These are phyloP conservation scores for Barnardius zonarius DNA, from an alignment of 2,113 vertebrate genomes.

Conservation along the genomic window DNA sequence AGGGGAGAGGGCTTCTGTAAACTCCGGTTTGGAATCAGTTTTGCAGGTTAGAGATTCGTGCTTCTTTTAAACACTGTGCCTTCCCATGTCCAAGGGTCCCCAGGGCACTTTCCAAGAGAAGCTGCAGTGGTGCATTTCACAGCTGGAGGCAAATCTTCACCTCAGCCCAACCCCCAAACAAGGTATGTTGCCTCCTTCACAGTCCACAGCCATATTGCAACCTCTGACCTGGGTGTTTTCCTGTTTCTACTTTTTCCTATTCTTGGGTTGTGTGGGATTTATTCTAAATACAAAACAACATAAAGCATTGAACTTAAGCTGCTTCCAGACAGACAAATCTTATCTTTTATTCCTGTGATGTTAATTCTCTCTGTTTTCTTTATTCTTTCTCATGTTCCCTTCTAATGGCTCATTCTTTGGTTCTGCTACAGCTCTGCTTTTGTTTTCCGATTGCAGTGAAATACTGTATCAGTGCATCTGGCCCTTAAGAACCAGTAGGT, in stretches of 20 bases:
- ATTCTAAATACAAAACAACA: neutral
- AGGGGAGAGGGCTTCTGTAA: neutral
- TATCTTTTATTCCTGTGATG: neutral
- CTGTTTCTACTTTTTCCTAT: neutral
- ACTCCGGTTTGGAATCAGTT: neutral
- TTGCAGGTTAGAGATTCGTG: neutral
- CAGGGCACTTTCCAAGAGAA: constrained; percentile 24
- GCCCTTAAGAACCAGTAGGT: neutral
- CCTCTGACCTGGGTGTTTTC: neutral
- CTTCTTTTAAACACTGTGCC: neutral
- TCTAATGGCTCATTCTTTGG: neutral
- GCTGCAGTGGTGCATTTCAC: constrained; percentile 38
- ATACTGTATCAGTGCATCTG: neutral
- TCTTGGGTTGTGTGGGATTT: neutral
- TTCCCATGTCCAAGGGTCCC: neutral
- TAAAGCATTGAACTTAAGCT: neutral
- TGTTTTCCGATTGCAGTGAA: neutral
- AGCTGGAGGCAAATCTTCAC: constrained; percentile 41
- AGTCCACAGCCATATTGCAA: neutral
- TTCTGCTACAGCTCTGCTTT: neutral
- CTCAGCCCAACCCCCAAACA: neutral
- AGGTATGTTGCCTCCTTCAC: neutral
- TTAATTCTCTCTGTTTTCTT: neutral
- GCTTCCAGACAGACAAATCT: neutral
- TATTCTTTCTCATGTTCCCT: neutral